Evolutionary conservation across 2,113 vertebrate species (phyloP).

Genomic region (Tetraodon nigroviridis): DNA sequence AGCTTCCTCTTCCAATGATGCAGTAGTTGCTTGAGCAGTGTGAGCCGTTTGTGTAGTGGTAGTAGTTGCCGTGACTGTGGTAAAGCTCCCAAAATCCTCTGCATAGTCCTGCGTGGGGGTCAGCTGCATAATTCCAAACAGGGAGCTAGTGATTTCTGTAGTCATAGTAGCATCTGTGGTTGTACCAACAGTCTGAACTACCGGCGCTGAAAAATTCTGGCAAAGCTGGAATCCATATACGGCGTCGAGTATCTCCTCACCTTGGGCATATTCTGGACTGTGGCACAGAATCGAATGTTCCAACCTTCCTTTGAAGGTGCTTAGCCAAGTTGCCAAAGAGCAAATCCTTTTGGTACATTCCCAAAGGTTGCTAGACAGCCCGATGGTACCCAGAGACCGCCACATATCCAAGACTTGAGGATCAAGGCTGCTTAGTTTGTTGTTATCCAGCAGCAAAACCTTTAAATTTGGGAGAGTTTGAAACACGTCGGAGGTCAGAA

Average conservation of each 20-base stretch:
- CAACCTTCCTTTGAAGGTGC: conserved; percentile 95
- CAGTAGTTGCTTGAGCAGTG: conserved; percentile 67
- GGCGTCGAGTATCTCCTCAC: conserved; percentile 97
- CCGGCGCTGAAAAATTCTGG: conserved; percentile 92
- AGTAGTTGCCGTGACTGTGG: conserved; percentile 73
- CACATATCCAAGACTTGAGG: conserved; percentile 86
- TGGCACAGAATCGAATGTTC: conserved; percentile 96
- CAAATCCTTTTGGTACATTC: conserved; percentile 98
- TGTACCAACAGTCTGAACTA: conserved; percentile 77
- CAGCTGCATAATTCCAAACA: conserved; percentile 88
- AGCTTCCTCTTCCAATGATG: conserved; percentile 76
- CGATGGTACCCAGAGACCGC: conserved; percentile 84
- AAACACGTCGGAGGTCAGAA: conserved; percentile 89
- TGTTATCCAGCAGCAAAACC: conserved; percentile 95
- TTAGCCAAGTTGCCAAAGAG: conserved; percentile 90
- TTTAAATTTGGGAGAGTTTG: conserved; percentile 96
- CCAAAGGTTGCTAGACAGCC: conserved; percentile 95
- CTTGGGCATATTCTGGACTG: conserved; percentile 94
- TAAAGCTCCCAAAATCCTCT: conserved; percentile 94
- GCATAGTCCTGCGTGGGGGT: conserved; percentile 89
- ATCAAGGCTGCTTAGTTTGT: conserved; percentile 91
- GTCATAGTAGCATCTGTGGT: conserved; percentile 68
- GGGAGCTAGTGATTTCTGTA: conserved; percentile 82
- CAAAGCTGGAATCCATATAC: conserved; percentile 98
- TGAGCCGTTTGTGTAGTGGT: conserved; percentile 67